phyloP scores from a whole-genome alignment of 2,888 invertebrate genomes.

The Drosophila differens region DNA sequence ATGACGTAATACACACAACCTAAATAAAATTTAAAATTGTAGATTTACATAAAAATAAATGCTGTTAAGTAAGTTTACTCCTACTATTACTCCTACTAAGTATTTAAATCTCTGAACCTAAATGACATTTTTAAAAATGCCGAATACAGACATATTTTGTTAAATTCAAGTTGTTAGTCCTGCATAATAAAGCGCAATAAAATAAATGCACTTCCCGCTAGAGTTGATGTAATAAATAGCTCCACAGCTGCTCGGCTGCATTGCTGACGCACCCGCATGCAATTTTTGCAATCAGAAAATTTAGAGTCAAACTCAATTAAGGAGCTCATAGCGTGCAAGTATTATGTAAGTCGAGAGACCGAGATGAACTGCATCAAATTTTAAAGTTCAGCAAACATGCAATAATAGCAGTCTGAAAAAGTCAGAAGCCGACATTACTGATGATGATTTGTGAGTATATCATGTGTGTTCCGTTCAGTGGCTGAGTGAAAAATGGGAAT shows the following conservation, averaged over 20 bases:
- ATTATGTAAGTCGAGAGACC: constrained; percentile 12
- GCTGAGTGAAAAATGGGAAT: constrained; percentile 27
- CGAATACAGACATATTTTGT: background rate
- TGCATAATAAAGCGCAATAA: background rate
- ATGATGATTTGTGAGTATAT: constrained; percentile 25
- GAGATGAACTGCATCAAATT: constrained; percentile 31
- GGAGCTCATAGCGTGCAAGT: constrained; percentile 30
- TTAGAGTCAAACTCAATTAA: constrained; percentile 20
- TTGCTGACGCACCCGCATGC: background rate
- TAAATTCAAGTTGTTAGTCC: background rate
- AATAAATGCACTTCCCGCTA: constrained; percentile 2
- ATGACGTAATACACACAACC: background rate
- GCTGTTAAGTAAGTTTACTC: background rate
- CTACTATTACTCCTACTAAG: background rate
- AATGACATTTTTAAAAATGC: background rate
- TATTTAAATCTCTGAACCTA: background rate
- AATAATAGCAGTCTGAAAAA: constrained; percentile 2
- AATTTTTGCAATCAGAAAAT: constrained; percentile 17
- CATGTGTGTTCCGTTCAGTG: constrained; percentile 13
- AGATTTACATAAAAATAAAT: background rate
- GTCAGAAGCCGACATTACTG: constrained; percentile 4
- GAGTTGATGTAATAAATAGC: constrained; percentile 3
- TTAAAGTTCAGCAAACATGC: constrained; percentile 32
- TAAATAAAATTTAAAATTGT: background rate
- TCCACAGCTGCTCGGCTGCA: constrained; percentile 5